Base-by-base conservation (phyloP, 2,797 vertebrate species). In the Falco peregrinus region DNA sequence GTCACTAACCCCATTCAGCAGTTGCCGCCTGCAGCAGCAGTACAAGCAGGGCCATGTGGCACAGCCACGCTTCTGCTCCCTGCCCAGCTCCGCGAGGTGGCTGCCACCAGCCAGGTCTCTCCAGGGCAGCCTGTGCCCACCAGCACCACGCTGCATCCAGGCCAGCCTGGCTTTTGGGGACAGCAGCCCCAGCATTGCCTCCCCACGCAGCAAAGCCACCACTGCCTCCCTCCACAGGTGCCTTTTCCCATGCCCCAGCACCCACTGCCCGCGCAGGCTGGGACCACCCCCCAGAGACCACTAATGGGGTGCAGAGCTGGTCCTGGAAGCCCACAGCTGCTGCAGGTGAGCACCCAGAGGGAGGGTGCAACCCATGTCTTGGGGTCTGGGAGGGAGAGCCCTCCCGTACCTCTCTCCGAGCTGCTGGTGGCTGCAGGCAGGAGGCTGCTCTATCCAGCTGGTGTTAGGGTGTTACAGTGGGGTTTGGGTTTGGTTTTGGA, bases 141-240 rank as follows among this genome's bases (percentile, higher is more conserved):
- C 73, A 61, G 35, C 10, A 12, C 65, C 60, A 18, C 0, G 0
- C 73, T 59, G 59, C 12, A 9, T n/a, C 43, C 73, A 54, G 41
- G 41, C 41, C 41, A 11, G 59, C 64, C 35, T 67, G 29, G 37
- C 15, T 48, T 10, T 3, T n/a, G 78, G 84, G 63, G 74, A 87
- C 63, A 57, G 68, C 84, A 93, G 51, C 48, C 59, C 82, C 87
- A 56, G 5, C 4, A 16, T 61, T 13, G 1, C 13, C 45, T 85
- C 87, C 63, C 68, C 71, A 13, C 0, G 0, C 0, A 0, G 79
- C 13, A 1, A 78, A 80, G 60, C 91, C 91, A 86, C 89, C 94
- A 54, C 93, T 96, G 94, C 91, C 95, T 88, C 83, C 60, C 53
- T 60, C 85, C 85, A 86, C 60, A 87, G 93, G 96, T 97, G 96